Evolutionary conservation across 2,888 invertebrate species (phyloP).

Genomic region (Microctonus brassicae): DNA sequence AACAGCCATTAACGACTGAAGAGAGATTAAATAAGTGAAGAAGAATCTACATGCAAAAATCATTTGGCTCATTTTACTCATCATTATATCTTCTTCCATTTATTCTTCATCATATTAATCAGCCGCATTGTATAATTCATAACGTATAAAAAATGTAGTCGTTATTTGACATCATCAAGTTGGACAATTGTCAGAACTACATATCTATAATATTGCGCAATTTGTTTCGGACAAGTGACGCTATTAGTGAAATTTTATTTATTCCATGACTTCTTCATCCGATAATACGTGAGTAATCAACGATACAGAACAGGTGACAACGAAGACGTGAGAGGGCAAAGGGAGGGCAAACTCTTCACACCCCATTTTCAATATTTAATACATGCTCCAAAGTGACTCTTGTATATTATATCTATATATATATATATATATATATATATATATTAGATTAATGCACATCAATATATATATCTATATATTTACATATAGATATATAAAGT

Average conservation of each 20-base stretch:
- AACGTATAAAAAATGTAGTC: conserved; percentile 45
- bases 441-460: background rate
- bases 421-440: background rate
- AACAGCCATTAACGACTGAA: too few species aligned
- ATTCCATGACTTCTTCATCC: conserved; percentile 62
- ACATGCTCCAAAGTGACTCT: background rate
- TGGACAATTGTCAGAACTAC: background rate
- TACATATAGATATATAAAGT: background rate
- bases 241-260: conserved; percentile 51
- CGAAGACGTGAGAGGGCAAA: background rate
- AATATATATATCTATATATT: background rate
- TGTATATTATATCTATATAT: background rate
- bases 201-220: conserved; percentile 41
- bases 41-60: background rate
- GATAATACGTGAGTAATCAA: conserved; percentile 59
- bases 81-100: background rate
- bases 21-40: too few species aligned
- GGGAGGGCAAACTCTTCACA: conserved; percentile 2
- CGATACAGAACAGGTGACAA: background rate
- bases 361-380: conserved; percentile 8
- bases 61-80: too few species aligned
- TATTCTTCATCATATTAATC: conserved; percentile 12
- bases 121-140: too few species aligned
- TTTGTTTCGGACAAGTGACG: conserved; percentile 52
- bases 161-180: conserved; percentile 30